Percentiles rank a stretch among this genome's conserved stretches.
These are phyloP conservation scores for Gorsachius goisagi DNA, from an alignment of 2,113 vertebrate species.

Conservation along the genomic window DNA sequence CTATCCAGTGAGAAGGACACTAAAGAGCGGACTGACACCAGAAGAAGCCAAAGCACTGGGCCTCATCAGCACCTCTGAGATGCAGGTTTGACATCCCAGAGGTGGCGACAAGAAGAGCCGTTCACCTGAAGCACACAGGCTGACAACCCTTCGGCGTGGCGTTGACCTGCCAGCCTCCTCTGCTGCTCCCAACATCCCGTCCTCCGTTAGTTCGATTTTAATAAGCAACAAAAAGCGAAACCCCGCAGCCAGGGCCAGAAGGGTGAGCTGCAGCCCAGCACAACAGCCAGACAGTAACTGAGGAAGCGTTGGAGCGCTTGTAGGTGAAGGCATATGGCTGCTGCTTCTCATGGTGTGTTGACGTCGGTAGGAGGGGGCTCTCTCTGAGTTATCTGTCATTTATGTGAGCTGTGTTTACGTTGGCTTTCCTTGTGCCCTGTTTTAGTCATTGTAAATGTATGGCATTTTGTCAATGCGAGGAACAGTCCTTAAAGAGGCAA, in stretches of 20 bases:
- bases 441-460: slow-evolving; percentile 56
- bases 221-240: background rate
- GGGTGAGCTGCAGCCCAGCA: background rate
- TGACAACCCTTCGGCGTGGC: background rate
- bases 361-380: background rate
- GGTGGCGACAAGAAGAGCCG: background rate
- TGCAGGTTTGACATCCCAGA: slow-evolving; percentile 86
- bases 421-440: slow-evolving; percentile 57
- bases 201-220: background rate
- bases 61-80: slow-evolving; percentile 87
- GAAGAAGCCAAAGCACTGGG: slow-evolving; percentile 95
- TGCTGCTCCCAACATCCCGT: slow-evolving; percentile 36
- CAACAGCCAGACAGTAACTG: background rate
- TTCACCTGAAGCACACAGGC: slow-evolving; percentile 33
- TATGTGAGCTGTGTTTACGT: slow-evolving; percentile 49
- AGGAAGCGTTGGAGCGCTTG: background rate
- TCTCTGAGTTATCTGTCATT: slow-evolving; percentile 31
- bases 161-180: slow-evolving; percentile 51
- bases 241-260: slow-evolving; percentile 2
- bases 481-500: slow-evolving; percentile 62
- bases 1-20: slow-evolving; percentile 88
- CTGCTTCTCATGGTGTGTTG: background rate
- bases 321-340: background rate
- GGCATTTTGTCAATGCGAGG: slow-evolving; percentile 52
- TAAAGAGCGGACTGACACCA: slow-evolving; percentile 91